Evolutionary conservation across 2,888 invertebrate species (phyloP), one percentile per base, ranked within the genome.

Genomic region (Abscondita cerata): DNA sequence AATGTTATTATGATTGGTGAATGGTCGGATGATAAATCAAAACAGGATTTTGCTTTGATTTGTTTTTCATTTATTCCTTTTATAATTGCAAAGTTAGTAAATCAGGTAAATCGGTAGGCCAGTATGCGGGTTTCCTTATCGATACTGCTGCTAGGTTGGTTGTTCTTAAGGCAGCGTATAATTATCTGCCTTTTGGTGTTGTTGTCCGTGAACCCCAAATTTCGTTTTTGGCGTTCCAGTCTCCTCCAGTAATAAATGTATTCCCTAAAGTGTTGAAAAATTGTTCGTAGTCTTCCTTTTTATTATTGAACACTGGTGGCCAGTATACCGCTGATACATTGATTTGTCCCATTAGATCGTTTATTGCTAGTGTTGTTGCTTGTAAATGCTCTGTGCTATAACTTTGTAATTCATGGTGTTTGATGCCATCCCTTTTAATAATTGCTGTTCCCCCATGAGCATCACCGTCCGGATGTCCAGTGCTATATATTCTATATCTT

Each of bases 201-300:
- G 41, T 41, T 18, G 18, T 18, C 18, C 15, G 2, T 16, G 18
- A 41, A 16, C 41, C 41, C 41, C 41, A 41, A 12, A n/a, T n/a
- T 2, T 36, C 36, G 11, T 36, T 36, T 36, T 36, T 12, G 36
- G 31, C 31, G 9, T 40, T 40, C 12, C 11, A 40, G n/a, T 40
- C 40, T 40, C 52, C 52, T 36, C 52, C 52, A 36, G 33, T 19
- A 13, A 20, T 19, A 11, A 52, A 52, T 40, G 6, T 48, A 25
- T 52, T 38, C n/a, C 52, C 52, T 40, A 15, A 16, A 34, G 34
- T 20, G 1, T 52, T 25, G 15, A 16, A 41, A 41, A 41, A 9
- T n/a, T 5, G 18, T 41, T 41, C 9, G 41, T 12, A 41, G 41
- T 41, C 18, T 41, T 18, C 18, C 41, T 41, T 15, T 41, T 41